Evolutionary conservation across 1,140 invertebrate genomes (phyloP).

Genomic region (Drosophila watanabei): DNA sequence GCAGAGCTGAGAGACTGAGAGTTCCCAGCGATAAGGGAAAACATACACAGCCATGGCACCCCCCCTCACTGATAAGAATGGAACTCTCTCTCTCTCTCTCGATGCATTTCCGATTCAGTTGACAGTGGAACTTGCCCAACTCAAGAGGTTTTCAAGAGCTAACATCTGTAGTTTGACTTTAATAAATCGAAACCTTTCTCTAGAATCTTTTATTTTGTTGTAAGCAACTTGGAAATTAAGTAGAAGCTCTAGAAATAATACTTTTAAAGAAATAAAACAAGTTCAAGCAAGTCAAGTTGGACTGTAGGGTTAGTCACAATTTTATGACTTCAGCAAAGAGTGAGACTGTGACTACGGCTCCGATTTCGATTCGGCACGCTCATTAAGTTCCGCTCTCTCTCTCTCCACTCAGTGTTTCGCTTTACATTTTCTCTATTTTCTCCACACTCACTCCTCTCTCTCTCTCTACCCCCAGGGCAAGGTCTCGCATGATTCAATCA

Average conservation of each 20-base stretch:
- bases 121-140: neutral
- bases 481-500: constrained; percentile 85
- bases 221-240: neutral
- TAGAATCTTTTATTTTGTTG: neutral
- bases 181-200: neutral
- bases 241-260: too few species aligned
- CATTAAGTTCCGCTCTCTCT: constrained; percentile 59
- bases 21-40: constrained; percentile 22
- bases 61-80: constrained; percentile 22
- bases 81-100: neutral
- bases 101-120: constrained; percentile 2
- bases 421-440: constrained; percentile 15
- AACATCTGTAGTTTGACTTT: neutral
- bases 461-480: constrained; percentile 62
- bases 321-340: constrained; percentile 25
- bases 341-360: constrained; percentile 13
- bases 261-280: neutral
- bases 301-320: constrained; percentile 25
- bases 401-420: constrained; percentile 13
- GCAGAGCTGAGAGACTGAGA: constrained; percentile 1
- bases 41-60: constrained; percentile 17
- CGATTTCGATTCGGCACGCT: constrained; percentile 65
- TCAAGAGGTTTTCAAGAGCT: neutral
- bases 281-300: neutral
- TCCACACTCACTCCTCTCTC: constrained; percentile 10